phyloP scores from a whole-genome alignment of 2,113 vertebrate species.

The Eleginops maclovinus region DNA sequence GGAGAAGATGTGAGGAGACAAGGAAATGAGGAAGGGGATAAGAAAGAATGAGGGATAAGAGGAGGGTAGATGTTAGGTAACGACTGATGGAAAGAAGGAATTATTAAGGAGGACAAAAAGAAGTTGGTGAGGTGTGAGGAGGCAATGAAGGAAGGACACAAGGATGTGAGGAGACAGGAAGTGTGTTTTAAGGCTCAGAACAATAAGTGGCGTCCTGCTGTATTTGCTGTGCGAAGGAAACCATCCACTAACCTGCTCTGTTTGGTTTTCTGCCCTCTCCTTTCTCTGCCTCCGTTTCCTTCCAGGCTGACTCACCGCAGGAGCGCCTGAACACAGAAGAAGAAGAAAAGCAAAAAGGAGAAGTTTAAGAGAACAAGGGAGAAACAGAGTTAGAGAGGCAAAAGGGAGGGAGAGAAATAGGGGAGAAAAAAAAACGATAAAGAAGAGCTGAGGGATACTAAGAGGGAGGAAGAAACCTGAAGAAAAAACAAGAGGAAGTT shows the following conservation, averaged over 20 bases:
- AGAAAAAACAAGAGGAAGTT: slow-evolving; percentile 17
- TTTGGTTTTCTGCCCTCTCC: slow-evolving; percentile 32
- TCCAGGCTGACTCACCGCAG: slow-evolving; percentile 80
- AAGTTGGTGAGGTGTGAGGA: slow-evolving; percentile 1
- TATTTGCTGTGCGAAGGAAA: slow-evolving; percentile 62
- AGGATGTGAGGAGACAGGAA: slow-evolving; percentile 67
- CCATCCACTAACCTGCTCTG: slow-evolving; percentile 66
- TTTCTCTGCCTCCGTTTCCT: slow-evolving; percentile 78
- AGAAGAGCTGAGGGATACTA: slow-evolving; percentile 22
- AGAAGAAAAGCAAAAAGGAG: slow-evolving; percentile 42
- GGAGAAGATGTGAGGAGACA: background rate
- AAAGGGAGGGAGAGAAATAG: slow-evolving; percentile 18
- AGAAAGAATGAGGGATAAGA: background rate
- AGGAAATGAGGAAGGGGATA: background rate
- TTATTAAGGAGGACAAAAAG: background rate
- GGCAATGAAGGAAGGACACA: slow-evolving; percentile 10
- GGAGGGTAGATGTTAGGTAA: background rate
- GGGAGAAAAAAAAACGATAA: slow-evolving; percentile 2
- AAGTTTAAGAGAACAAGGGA: slow-evolving; percentile 28
- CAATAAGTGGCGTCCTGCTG: slow-evolving; percentile 59
- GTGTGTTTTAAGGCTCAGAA: slow-evolving; percentile 45
- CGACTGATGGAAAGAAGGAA: background rate
- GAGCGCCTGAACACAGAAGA: slow-evolving; percentile 58
- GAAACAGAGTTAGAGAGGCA: slow-evolving; percentile 28
- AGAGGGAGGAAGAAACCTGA: slow-evolving; percentile 3